A percentile compares a stretch with the other conserved stretches of the same genome.
Evolutionary conservation across 1,140 invertebrate genomes (phyloP).

Genomic region (Phortica variegata): DNA sequence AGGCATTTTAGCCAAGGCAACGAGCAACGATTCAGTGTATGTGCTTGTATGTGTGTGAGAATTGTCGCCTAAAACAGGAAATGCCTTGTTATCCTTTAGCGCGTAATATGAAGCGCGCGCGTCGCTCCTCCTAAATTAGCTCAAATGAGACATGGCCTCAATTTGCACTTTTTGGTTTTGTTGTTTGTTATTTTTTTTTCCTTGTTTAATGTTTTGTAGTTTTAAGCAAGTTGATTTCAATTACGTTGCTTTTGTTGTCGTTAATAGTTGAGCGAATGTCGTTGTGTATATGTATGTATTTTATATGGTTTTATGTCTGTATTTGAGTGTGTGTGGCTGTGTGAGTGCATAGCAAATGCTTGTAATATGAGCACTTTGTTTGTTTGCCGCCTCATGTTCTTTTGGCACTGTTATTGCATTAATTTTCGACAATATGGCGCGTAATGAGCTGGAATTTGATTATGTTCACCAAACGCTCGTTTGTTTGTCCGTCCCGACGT

Average conservation of each 20-base stretch:
- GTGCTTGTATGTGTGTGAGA: constrained; percentile 37
- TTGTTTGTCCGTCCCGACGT: too few relatives aligned
- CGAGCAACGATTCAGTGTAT: constrained; percentile 5
- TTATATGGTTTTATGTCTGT: constrained; percentile 8
- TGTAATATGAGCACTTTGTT: constrained; percentile 43
- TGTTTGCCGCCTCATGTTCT: constrained; percentile 36
- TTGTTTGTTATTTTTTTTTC: too few relatives aligned
- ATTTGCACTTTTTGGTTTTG: constrained; percentile 18
- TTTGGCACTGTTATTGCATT: constrained; percentile 51
- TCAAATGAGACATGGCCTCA: constrained; percentile 29
- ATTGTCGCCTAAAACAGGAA: constrained; percentile 51
- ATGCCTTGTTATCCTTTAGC: constrained; percentile 19
- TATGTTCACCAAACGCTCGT: too few relatives aligned
- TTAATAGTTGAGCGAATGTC: too few relatives aligned
- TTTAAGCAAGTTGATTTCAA: constrained; percentile 13
- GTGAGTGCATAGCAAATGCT: background rate
- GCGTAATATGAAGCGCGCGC: constrained; percentile 29
- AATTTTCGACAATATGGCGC: constrained; percentile 52
- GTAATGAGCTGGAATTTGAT: constrained; percentile 52
- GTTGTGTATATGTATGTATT: constrained; percentile 3
- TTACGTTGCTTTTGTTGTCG: too few relatives aligned
- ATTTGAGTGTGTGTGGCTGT: background rate
- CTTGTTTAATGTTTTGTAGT: too few relatives aligned
- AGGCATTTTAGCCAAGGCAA: constrained; percentile 24
- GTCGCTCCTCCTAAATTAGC: constrained; percentile 34